Conservation (phyloP, 2,113 vertebrate species). For the Grallaria varia region DNA sequence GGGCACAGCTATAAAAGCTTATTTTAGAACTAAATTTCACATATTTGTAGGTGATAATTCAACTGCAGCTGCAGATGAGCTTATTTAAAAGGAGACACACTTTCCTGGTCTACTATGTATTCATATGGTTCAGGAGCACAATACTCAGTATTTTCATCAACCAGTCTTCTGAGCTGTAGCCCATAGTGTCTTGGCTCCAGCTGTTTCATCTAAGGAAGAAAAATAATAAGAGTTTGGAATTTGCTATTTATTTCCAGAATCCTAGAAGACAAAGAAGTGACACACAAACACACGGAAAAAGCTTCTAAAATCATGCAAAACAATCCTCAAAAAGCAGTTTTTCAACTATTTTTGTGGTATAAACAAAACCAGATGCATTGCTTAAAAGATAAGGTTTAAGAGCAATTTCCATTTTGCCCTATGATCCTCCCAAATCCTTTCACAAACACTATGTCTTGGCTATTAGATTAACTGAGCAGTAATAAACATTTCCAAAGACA, state of each 20-base stretch:
- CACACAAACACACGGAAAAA: not conserved
- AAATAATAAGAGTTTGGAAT: not conserved
- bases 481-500: not conserved
- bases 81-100: not conserved
- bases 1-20: not conserved
- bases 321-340: not conserved
- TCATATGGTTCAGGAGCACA: constrained; percentile 69
- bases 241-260: not conserved
- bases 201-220: constrained; percentile 79
- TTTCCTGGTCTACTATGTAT: constrained; percentile 81
- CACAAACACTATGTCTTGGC: not conserved
- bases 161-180: constrained; percentile 76
- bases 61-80: not conserved
- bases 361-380: not conserved
- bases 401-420: not conserved
- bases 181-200: constrained; percentile 81
- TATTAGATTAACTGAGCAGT: not conserved
- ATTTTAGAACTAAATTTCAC: not conserved
- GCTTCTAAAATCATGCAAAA: not conserved
- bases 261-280: not conserved
- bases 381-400: not conserved
- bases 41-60: not conserved
- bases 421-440: not conserved
- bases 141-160: constrained; percentile 70
- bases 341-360: not conserved